These are phyloP conservation scores for Leiothrix lutea DNA, from an alignment of 2,113 vertebrate genomes.

Conservation along the genomic window DNA sequence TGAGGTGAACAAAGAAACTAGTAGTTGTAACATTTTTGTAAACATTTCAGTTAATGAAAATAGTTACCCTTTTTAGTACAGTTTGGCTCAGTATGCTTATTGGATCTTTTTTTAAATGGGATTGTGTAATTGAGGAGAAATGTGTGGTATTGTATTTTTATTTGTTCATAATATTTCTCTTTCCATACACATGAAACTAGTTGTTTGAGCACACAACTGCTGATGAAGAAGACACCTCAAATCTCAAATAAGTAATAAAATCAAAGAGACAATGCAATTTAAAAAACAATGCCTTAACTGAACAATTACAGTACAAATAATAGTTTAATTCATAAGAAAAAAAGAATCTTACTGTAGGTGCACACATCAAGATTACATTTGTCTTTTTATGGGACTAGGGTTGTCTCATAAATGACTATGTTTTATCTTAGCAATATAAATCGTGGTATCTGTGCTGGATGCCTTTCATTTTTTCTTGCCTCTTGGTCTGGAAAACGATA, in stretches of 20 bases:
- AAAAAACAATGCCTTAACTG: background rate
- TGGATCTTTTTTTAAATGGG: background rate
- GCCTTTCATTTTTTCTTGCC: conserved; percentile 10
- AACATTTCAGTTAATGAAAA: background rate
- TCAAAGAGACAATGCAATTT: background rate
- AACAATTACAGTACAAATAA: background rate
- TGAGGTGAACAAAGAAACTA: background rate
- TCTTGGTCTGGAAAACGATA: background rate
- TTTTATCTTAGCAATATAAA: background rate
- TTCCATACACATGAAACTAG: background rate
- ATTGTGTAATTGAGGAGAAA: background rate
- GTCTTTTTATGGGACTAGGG: background rate
- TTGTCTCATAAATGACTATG: background rate
- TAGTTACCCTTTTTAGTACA: background rate
- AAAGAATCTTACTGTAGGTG: background rate
- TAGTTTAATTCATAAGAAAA: background rate
- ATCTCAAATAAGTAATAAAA: background rate
- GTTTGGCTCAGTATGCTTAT: background rate
- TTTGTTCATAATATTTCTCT: background rate
- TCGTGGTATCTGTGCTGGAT: background rate
- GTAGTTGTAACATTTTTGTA: background rate
- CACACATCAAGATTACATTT: background rate
- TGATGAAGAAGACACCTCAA: background rate
- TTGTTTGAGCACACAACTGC: background rate
- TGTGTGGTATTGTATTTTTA: background rate